Evolutionary conservation across 2,888 invertebrate species (phyloP).

Genomic region (Lasioglossum figueresi): DNA sequence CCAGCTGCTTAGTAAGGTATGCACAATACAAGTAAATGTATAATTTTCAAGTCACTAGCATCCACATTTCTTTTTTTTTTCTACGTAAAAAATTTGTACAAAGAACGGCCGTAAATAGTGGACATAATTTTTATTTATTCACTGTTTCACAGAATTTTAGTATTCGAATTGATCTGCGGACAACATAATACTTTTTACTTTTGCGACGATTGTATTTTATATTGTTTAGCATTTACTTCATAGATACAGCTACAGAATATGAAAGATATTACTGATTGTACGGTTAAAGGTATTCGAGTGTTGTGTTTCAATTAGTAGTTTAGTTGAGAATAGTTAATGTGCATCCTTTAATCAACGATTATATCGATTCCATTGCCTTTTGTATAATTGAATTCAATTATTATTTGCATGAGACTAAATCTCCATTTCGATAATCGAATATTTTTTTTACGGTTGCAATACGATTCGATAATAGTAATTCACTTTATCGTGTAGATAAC

Average conservation of each 20-base stretch:
- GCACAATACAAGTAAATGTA: conserved; percentile 74
- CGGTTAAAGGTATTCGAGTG: conserved; percentile 78
- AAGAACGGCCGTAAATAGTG: conserved; percentile 7
- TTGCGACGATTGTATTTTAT: conserved; percentile 52
- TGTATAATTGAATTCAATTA: background rate
- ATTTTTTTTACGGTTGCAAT: background rate
- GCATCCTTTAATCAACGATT: background rate
- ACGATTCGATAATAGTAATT: background rate
- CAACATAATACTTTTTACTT: conserved; percentile 40
- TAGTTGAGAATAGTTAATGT: conserved; percentile 59
- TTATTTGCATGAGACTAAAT: background rate
- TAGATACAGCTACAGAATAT: conserved; percentile 72
- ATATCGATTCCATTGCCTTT: background rate
- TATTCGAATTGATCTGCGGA: conserved; percentile 16
- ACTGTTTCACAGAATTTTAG: conserved; percentile 19
- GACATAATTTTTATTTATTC: conserved; percentile 16
- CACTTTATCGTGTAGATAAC: background rate
- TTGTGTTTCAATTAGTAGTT: conserved; percentile 59
- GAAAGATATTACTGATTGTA: conserved; percentile 76
- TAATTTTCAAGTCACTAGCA: conserved; percentile 23
- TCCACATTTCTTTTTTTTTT: conserved; percentile 13
- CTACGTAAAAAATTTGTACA: background rate
- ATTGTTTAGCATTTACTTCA: conserved; percentile 65
- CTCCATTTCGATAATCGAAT: background rate
- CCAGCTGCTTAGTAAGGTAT: conserved; percentile 88